Percentiles rank a stretch among this genome's conserved stretches.
Conservation (phyloP, 2,797 vertebrate genomes). For the Sebastes dallii region DNA sequence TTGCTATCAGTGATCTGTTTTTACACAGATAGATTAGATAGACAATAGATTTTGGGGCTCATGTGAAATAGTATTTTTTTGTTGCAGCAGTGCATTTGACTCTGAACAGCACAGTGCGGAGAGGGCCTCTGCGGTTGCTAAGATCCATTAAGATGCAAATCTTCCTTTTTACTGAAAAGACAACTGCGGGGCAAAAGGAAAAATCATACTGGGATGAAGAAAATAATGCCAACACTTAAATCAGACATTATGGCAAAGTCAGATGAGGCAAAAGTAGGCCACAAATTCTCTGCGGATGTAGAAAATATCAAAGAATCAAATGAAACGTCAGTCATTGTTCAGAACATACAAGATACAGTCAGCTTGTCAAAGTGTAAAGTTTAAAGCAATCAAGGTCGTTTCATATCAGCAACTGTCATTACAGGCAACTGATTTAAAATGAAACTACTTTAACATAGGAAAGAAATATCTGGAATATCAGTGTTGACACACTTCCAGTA, state of each 20-base stretch:
- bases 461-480: background rate
- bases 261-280: constrained; percentile 15
- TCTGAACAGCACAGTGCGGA: constrained; percentile 37
- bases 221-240: constrained; percentile 23
- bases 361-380: background rate
- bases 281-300: background rate
- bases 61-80: constrained; percentile 13
- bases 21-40: constrained; percentile 9
- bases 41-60: constrained; percentile 9
- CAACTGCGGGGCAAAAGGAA: constrained; percentile 23
- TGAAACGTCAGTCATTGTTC: background rate
- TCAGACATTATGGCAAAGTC: constrained; percentile 12
- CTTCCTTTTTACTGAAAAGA: constrained; percentile 38
- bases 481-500: no score
- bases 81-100: constrained; percentile 12
- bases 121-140: constrained; percentile 57
- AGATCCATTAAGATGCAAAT: constrained; percentile 65
- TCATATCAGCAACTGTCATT: background rate
- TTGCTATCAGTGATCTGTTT: constrained; percentile 62
- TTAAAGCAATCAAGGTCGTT: background rate
- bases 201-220: constrained; percentile 47
- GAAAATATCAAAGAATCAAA: constrained; percentile 2
- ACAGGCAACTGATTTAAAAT: background rate
- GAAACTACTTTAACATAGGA: no score
- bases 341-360: background rate